Evolutionary conservation across 2,888 invertebrate genomes (phyloP), one percentile per base, ranked within the genome.

Genomic region (Sinodicranocentrus sp.): DNA sequence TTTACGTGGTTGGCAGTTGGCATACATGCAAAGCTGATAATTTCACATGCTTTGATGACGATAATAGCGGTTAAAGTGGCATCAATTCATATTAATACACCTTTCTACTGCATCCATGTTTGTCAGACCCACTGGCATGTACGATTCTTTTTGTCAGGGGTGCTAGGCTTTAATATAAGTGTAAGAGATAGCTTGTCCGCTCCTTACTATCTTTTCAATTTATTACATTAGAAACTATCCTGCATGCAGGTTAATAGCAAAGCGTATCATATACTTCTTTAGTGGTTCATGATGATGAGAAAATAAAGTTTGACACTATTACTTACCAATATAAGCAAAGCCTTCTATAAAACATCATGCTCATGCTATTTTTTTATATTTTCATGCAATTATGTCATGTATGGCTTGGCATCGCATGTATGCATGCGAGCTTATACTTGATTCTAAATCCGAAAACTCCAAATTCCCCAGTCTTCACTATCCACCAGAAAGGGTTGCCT

Each of bases 311-410:
- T 65, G 75, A 48, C 52, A 75, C 65, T 44, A 59, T 73, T 44
- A 61, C 48, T 75, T 48, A 19, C 21, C 3, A 19, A 23, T 19
- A 57, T 2, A 10, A 8, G 23, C 5, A 57, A 21, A 19, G 23
- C 15, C 19, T 57, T 57, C 21, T 5, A 6, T 5, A 57, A n/a
- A 10, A 21, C 21, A 44, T 2, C 8, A 28, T 78, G 68, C 57
- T 2, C 8, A 28, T 78, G 68, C 57, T 70, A 61, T 44, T 23
- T n/a, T n/a, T n/a, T 48, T 48, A 48, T 57, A 57, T 28, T 61
- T 79, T 79, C 79, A 79, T 79, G 71, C 79, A 71, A 70, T 71
- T 44, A 63, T 71, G 70, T 68, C 77, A 77, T 68, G 77, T 77
- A 43, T 65, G 39, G 63, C 28, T 73, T 61, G 23, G 57, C 44